A percentile compares a stretch with the other conserved stretches of the same genome.
Evolutionary conservation across 2,113 vertebrate genomes (phyloP).

Genomic region (Spilogale gracilis): DNA sequence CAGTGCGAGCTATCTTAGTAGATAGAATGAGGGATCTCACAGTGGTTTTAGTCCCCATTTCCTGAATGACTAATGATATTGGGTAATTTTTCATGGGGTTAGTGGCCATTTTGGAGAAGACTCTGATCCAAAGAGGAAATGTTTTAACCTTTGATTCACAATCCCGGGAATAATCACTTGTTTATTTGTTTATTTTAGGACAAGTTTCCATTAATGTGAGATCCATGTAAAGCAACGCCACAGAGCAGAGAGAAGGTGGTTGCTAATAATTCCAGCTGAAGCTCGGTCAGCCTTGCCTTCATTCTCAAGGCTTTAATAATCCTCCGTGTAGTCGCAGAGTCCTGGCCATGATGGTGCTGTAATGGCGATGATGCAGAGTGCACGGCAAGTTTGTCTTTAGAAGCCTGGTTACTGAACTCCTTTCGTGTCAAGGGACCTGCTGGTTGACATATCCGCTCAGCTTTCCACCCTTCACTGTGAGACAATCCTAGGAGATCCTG

Average conservation of each 20-base stretch:
- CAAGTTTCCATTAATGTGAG: not conserved
- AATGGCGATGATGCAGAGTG: not conserved
- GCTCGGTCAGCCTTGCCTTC: not conserved
- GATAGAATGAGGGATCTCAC: not conserved
- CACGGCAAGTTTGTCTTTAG: not conserved
- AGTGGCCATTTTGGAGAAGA: not conserved
- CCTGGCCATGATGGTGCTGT: not conserved
- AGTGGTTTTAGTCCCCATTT: not conserved
- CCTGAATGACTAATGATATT: not conserved
- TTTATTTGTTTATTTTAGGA: not conserved
- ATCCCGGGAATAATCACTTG: not conserved
- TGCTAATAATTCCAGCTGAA: not conserved
- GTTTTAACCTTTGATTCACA: not conserved
- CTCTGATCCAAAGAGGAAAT: not conserved
- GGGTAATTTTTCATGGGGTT: not conserved
- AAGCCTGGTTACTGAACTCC: not conserved
- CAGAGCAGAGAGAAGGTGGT: not conserved
- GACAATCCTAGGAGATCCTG: not conserved
- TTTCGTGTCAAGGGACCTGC: not conserved
- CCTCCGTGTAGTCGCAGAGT: not conserved
- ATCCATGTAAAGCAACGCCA: not conserved
- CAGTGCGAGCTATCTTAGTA: not conserved
- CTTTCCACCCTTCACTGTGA: not conserved
- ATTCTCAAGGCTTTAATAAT: not conserved
- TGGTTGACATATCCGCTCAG: not conserved